Conservation (phyloP, 2,888 invertebrate species). For the Pterostichus niger region DNA sequence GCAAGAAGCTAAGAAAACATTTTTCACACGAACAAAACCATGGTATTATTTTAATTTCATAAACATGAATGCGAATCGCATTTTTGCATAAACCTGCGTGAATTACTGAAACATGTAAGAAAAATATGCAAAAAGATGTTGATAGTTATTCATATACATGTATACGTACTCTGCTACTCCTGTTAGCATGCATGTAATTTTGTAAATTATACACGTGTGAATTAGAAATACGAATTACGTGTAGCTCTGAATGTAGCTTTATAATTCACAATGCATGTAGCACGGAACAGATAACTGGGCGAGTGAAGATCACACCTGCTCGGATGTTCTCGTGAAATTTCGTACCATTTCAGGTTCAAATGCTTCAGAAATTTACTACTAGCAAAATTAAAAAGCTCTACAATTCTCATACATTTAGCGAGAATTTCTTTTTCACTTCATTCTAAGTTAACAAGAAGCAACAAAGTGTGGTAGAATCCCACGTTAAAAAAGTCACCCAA, state of each 20-base stretch:
- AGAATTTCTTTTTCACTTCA: too few species aligned
- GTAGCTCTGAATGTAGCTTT: constrained; percentile 29
- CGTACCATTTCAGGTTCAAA: too few species aligned
- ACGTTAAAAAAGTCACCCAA: too few species aligned
- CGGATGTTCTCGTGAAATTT: neutral
- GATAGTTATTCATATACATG: constrained; percentile 42
- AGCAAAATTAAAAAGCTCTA: too few species aligned
- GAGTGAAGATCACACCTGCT: constrained; percentile 1
- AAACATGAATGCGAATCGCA: constrained; percentile 17
- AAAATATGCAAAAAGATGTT: constrained; percentile 34
- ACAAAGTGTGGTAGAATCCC: too few species aligned
- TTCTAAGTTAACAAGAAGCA: too few species aligned
- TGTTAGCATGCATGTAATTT: constrained; percentile 47
- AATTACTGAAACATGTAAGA: constrained; percentile 44
- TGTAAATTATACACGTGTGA: constrained; percentile 54
- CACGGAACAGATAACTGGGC: neutral
- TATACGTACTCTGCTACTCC: constrained; percentile 20
- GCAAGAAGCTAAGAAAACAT: neutral
- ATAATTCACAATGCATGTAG: constrained; percentile 37
- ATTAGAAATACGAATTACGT: constrained; percentile 49
- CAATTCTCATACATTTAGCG: too few species aligned
- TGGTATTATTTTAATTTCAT: constrained; percentile 16
- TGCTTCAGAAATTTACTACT: too few species aligned
- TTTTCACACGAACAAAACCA: constrained; percentile 20
- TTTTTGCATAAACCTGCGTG: constrained; percentile 30